Percentiles rank a stretch among this genome's conserved stretches.
Conservation (phyloP, 1,140 invertebrate genomes). For the Drosophila ercepeae region DNA sequence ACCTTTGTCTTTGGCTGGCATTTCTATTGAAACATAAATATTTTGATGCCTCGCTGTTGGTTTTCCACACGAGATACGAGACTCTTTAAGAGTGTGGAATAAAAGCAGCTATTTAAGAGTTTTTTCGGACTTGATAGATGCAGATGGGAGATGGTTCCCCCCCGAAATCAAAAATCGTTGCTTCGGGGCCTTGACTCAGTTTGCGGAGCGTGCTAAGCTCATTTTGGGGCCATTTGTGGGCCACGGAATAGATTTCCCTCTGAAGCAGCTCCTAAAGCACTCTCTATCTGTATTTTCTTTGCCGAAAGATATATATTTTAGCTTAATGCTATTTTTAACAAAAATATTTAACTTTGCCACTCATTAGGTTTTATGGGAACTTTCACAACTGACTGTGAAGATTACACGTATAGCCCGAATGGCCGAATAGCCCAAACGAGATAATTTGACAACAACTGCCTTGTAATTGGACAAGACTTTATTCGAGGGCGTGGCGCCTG, state of each 20-base stretch:
- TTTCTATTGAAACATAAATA: slow-evolving; percentile 42
- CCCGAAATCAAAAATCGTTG: slow-evolving; percentile 18
- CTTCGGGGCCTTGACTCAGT: slow-evolving; percentile 46
- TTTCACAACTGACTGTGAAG: slow-evolving; percentile 38
- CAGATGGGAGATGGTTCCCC: too few relatives aligned
- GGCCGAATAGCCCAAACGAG: slow-evolving; percentile 25
- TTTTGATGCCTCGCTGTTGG: slow-evolving; percentile 33
- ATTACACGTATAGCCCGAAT: slow-evolving; percentile 35
- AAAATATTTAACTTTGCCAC: slow-evolving; percentile 39
- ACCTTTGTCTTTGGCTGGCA: slow-evolving; percentile 39
- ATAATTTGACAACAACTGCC: slow-evolving; percentile 40
- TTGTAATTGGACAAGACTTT: slow-evolving; percentile 33
- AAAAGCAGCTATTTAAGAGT: slow-evolving; percentile 21
- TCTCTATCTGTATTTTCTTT: slow-evolving; percentile 2
- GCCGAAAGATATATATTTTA: slow-evolving; percentile 1
- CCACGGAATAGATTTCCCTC: slow-evolving; percentile 27
- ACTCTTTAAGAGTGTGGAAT: slow-evolving; percentile 7
- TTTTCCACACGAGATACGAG: slow-evolving; percentile 43
- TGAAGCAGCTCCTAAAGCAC: not conserved
- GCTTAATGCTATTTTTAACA: slow-evolving; percentile 24
- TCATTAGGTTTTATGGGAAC: slow-evolving; percentile 46
- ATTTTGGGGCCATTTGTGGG: slow-evolving; percentile 36
- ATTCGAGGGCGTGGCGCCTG: not conserved
- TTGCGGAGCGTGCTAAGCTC: slow-evolving; percentile 36
- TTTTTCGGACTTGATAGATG: slow-evolving; percentile 20